phyloP scores from a whole-genome alignment of 2,888 invertebrate genomes.

The Scaptomyza cyrtandrae region DNA sequence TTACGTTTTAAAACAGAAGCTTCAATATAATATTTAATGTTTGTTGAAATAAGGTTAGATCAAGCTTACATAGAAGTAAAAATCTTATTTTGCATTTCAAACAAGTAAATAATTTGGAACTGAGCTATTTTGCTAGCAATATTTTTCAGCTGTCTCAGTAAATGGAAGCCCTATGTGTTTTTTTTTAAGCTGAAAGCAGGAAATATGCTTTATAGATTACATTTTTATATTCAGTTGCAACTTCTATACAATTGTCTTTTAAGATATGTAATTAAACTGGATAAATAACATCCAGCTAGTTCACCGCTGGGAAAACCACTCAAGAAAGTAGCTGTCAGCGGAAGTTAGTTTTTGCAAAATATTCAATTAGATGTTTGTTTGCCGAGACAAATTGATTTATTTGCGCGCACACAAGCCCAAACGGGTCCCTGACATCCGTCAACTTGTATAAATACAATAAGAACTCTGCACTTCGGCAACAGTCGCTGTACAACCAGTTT shows the following conservation, averaged over 20 bases:
- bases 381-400: slow-evolving; percentile 72
- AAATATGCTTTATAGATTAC: slow-evolving; percentile 14
- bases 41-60: no score
- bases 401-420: slow-evolving; percentile 37
- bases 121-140: background rate
- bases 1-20: no score
- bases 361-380: slow-evolving; percentile 68
- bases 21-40: background rate
- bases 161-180: slow-evolving; percentile 12
- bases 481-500: slow-evolving; percentile 69
- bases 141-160: background rate
- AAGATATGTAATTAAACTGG: slow-evolving; percentile 72
- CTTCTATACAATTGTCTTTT: slow-evolving; percentile 24
- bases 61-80: background rate
- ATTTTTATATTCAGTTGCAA: slow-evolving; percentile 21
- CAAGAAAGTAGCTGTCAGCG: slow-evolving; percentile 69
- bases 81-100: background rate
- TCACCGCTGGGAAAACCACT: slow-evolving; percentile 73
- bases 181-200: slow-evolving; percentile 4
- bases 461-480: slow-evolving; percentile 64
- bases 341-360: slow-evolving; percentile 68
- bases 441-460: slow-evolving; percentile 68
- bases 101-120: background rate
- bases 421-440: slow-evolving; percentile 34
- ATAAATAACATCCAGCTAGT: slow-evolving; percentile 65